Percentiles rank a stretch among this genome's conserved stretches.
Conservation (phyloP, 64 coral and sea anemone species). For the Dendrophyllia cribrosa region DNA sequence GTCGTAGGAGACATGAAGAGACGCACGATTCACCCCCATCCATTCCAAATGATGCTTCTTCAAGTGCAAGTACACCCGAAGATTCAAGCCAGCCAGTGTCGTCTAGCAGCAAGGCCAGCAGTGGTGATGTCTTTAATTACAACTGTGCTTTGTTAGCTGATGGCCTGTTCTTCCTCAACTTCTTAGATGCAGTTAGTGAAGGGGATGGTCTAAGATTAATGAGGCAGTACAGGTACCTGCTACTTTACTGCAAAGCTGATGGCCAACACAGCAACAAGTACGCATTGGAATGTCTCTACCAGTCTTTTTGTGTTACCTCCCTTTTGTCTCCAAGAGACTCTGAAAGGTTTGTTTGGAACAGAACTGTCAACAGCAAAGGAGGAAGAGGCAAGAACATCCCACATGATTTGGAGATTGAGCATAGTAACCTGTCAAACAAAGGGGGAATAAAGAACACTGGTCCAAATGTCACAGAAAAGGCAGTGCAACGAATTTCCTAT, state of each 20-base stretch:
- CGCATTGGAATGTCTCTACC: conserved; percentile 41
- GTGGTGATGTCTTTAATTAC: conserved; percentile 5
- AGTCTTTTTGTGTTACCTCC: background rate
- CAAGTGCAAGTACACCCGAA: background rate
- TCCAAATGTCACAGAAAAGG: conserved; percentile 43
- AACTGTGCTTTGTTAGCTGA: conserved; percentile 32
- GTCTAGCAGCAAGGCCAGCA: background rate
- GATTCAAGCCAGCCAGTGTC: background rate
- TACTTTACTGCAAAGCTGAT: conserved; percentile 63
- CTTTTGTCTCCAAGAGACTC: conserved; percentile 41
- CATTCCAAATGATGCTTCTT: background rate
- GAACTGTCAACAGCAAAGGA: conserved; percentile 14
- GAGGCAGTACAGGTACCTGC: conserved; percentile 64
- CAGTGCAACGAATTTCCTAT: conserved; percentile 1
- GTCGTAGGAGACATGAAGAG: background rate
- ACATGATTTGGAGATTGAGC: conserved; percentile 33
- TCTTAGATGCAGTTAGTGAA: conserved; percentile 27
- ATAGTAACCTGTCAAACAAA: conserved; percentile 40
- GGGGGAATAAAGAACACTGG: conserved; percentile 30
- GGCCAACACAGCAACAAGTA: conserved; percentile 18
- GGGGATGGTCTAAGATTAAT: conserved; percentile 66
- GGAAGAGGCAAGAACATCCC: conserved; percentile 44
- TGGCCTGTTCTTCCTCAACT: conserved; percentile 44
- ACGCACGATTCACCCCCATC: background rate
- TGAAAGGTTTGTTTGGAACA: conserved; percentile 47